Evolutionary conservation across 2,113 vertebrate genomes (phyloP).

Genomic region (Nycticebus coucang): DNA sequence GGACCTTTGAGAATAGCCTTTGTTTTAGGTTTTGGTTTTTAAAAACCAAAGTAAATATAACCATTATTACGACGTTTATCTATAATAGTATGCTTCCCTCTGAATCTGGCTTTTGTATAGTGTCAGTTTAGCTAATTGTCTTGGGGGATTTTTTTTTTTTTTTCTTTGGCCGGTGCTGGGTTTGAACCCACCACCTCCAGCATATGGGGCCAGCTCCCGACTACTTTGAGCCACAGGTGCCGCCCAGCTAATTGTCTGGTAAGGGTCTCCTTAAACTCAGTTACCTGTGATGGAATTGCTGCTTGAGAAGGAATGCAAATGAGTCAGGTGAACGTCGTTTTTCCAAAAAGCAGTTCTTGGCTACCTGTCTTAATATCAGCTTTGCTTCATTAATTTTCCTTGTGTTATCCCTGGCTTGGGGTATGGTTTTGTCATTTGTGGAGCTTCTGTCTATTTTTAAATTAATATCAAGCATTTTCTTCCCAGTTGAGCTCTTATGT

Average conservation of each 20-base stretch:
- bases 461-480: not conserved
- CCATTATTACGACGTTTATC: not conserved
- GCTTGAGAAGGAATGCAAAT: not conserved
- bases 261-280: not conserved
- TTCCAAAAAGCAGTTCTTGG: not conserved
- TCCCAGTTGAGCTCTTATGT: not conserved
- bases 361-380: not conserved
- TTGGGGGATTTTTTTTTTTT: not conserved
- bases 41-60: not conserved
- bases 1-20: not conserved
- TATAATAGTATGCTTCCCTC: not conserved
- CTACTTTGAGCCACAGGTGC: too few species aligned
- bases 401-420: not conserved
- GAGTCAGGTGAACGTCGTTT: not conserved
- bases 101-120: not conserved
- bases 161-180: too few species aligned
- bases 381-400: constrained; percentile 6
- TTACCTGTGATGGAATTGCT: not conserved
- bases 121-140: not conserved
- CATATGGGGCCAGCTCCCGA: too few species aligned
- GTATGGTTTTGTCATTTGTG: not conserved
- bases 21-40: constrained; percentile 45
- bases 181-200: too few species aligned
- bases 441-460: constrained; percentile 17
- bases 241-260: not conserved